Conservation (phyloP, 2,797 vertebrate genomes). For the Arrhamphus sclerolepis region DNA sequence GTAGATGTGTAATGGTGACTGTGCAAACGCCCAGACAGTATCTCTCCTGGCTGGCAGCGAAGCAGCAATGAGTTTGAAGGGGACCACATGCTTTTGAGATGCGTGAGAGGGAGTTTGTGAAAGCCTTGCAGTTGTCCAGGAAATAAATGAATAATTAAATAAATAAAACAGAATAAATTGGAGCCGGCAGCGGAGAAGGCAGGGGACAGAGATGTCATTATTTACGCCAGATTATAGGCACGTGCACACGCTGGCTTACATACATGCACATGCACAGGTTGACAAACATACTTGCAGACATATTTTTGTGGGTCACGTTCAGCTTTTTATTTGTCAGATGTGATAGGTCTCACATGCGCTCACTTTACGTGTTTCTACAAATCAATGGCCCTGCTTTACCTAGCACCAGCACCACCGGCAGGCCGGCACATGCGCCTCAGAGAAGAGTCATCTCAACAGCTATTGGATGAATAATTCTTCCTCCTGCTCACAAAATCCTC, state of each 20-base stretch:
- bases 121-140: conserved; percentile 49
- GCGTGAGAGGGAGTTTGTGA: conserved; percentile 50
- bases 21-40: background rate
- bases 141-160: no score
- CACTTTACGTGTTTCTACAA: no score
- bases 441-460: background rate
- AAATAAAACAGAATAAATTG: conserved; percentile 85
- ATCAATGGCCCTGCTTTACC: background rate
- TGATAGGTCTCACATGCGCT: no score
- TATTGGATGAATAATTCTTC: background rate
- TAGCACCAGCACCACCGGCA: background rate
- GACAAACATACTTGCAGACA: no score
- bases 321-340: no score
- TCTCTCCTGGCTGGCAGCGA: conserved; percentile 15
- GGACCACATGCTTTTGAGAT: conserved; percentile 25
- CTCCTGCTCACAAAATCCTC: background rate
- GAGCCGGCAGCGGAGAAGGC: conserved; percentile 82
- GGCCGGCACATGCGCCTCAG: background rate
- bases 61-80: conserved; percentile 11
- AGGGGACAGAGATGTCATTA: conserved; percentile 85
- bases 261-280: conserved; percentile 17
- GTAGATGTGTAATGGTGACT: background rate
- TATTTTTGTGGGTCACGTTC: no score
- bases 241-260: conserved; percentile 21
- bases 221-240: conserved; percentile 89